Percentiles rank a stretch among this genome's conserved stretches.
phyloP scores from a whole-genome alignment of 2,113 vertebrate genomes.

The Vulpes ferrilata region DNA sequence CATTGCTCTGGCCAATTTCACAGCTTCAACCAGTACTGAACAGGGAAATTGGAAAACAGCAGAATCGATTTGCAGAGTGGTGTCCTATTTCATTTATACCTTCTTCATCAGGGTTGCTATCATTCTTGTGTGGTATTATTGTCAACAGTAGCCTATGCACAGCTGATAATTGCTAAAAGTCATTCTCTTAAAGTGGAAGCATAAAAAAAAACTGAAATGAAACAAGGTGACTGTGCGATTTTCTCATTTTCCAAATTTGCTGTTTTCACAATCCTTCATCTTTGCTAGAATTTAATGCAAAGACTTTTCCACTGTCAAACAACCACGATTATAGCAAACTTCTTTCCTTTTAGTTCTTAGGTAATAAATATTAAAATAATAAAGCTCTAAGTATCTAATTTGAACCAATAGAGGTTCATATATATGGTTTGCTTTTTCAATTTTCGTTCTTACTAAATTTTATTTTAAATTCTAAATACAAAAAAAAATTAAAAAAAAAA shows the following conservation, averaged over 20 bases:
- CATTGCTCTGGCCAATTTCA: conserved; percentile 93
- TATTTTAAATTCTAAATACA: background rate
- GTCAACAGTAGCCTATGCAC: conserved; percentile 83
- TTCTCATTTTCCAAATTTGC: conserved; percentile 61
- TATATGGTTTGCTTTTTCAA: background rate
- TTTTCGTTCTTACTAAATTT: conserved; percentile 45
- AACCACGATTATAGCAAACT: background rate
- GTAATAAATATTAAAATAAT: conserved; percentile 4
- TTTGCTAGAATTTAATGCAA: conserved; percentile 49
- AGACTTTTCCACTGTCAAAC: background rate
- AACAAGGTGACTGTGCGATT: background rate
- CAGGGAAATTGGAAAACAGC: conserved; percentile 93
- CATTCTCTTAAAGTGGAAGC: conserved; percentile 74
- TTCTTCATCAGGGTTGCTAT: conserved; percentile 87
- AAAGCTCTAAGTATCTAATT: background rate
- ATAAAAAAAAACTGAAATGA: background rate
- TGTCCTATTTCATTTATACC: conserved; percentile 92
- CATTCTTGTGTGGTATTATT: conserved; percentile 87
- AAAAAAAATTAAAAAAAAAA: no score
- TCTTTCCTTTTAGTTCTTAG: background rate
- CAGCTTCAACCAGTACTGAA: conserved; percentile 87
- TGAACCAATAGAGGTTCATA: conserved; percentile 20
- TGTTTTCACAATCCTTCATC: background rate
- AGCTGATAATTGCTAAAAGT: conserved; percentile 86
- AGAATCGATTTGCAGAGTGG: conserved; percentile 93